A percentile compares a stretch with the other conserved stretches of the same genome.
These are phyloP conservation scores for Avahi laniger DNA, from an alignment of 2,797 vertebrate species.

Conservation along the genomic window DNA sequence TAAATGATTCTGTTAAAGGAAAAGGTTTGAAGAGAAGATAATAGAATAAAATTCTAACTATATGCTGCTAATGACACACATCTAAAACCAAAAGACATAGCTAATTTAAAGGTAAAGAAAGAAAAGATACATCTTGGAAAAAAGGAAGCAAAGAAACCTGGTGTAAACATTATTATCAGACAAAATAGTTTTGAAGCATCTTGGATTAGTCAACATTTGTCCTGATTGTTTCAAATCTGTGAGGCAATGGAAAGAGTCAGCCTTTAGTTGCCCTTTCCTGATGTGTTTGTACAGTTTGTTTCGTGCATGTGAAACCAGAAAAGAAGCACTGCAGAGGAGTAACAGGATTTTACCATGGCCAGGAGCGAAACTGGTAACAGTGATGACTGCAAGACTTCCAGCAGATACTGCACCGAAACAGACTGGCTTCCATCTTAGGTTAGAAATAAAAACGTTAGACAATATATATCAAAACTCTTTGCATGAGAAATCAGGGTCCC, in stretches of 20 bases:
- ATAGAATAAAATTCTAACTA: not conserved
- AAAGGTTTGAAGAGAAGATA: not conserved
- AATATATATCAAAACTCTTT: not conserved
- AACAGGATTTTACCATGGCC: not conserved
- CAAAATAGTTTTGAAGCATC: not conserved
- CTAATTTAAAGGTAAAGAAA: not conserved
- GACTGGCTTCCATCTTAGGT: not conserved
- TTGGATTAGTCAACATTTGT: not conserved
- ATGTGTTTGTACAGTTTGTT: not conserved
- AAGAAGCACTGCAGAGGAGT: not conserved
- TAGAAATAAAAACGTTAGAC: not conserved
- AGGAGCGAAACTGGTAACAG: not conserved
- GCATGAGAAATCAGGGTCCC: not conserved
- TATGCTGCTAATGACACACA: not conserved
- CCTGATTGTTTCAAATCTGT: not conserved
- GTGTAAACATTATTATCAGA: not conserved
- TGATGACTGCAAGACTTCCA: not conserved
- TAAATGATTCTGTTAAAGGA: not conserved
- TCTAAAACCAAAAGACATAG: not conserved
- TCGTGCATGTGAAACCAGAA: not conserved
- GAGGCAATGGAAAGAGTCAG: not conserved
- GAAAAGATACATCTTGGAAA: not conserved
- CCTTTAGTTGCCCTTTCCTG: not conserved
- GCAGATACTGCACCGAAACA: not conserved
- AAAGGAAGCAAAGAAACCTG: not conserved